A percentile compares a stretch with the other conserved stretches of the same genome.
Evolutionary conservation across 1,140 invertebrate genomes (phyloP).

Genomic region (Anastatus disparis): DNA sequence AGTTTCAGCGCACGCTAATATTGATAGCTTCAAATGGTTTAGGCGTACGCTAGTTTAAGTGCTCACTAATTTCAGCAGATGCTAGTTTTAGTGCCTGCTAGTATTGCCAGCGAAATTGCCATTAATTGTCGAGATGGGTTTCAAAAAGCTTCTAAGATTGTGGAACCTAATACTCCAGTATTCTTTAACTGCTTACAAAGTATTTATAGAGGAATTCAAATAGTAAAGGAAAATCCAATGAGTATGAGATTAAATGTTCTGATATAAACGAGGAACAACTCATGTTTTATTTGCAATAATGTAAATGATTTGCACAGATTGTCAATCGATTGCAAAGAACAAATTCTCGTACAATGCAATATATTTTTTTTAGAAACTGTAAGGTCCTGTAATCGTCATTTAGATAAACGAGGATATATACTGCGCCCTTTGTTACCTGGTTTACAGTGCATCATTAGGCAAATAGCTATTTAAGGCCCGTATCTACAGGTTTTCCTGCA

Average conservation of each 20-base stretch:
- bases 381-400: constrained; percentile 31
- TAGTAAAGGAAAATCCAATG: constrained; percentile 2
- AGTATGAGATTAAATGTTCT: constrained; percentile 7
- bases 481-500: constrained; percentile 26
- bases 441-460: constrained; percentile 34
- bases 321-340: constrained; percentile 15
- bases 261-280: neutral
- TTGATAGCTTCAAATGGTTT: no score
- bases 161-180: neutral
- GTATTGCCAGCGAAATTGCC: constrained; percentile 8
- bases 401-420: constrained; percentile 26
- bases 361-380: constrained; percentile 30
- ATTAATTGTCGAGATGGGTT: neutral
- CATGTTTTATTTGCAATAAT: no score
- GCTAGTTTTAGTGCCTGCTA: no score
- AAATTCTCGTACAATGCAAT: constrained; percentile 30
- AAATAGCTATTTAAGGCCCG: neutral
- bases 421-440: neutral
- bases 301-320: constrained; percentile 13
- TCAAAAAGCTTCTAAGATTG: neutral
- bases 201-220: neutral
- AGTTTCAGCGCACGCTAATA: no score
- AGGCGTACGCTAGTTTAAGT: no score
- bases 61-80: no score
- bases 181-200: neutral